These are phyloP conservation scores for Potorous gilbertii DNA, from an alignment of 2,797 vertebrate species.

Conservation along the genomic window DNA sequence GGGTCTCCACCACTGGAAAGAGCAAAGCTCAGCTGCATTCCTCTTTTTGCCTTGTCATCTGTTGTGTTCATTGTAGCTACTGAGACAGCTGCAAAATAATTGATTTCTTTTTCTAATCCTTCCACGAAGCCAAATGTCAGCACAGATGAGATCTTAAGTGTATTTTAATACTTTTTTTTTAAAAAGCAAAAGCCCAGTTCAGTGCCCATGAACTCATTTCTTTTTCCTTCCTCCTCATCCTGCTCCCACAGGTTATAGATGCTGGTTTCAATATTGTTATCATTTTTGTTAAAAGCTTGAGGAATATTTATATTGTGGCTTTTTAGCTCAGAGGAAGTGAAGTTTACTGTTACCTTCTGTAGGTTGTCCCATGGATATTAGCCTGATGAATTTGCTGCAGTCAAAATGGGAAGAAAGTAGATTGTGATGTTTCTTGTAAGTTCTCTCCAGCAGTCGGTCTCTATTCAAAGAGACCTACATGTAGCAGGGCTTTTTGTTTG, in stretches of 20 bases:
- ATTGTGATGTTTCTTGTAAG: constrained; percentile 27
- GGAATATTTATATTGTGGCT: background rate
- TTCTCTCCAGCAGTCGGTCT: constrained; percentile 1
- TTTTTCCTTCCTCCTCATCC: background rate
- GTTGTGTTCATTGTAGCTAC: constrained; percentile 21
- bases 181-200: background rate
- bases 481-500: background rate
- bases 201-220: background rate
- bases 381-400: constrained; percentile 61
- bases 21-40: background rate
- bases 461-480: constrained; percentile 52
- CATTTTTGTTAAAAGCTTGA: background rate
- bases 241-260: background rate
- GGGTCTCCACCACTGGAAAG: background rate
- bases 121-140: constrained; percentile 37
- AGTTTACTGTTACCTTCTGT: constrained; percentile 22
- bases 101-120: constrained; percentile 11
- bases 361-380: constrained; percentile 26
- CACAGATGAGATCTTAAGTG: constrained; percentile 45
- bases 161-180: background rate
- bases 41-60: constrained; percentile 18
- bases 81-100: constrained; percentile 18
- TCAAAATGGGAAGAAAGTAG: constrained; percentile 55
- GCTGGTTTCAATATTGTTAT: constrained; percentile 54
- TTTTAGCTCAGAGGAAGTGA: constrained; percentile 5